These are phyloP conservation scores for Gastrophysa polygoni DNA, from an alignment of 2,888 invertebrate species.

Conservation along the genomic window DNA sequence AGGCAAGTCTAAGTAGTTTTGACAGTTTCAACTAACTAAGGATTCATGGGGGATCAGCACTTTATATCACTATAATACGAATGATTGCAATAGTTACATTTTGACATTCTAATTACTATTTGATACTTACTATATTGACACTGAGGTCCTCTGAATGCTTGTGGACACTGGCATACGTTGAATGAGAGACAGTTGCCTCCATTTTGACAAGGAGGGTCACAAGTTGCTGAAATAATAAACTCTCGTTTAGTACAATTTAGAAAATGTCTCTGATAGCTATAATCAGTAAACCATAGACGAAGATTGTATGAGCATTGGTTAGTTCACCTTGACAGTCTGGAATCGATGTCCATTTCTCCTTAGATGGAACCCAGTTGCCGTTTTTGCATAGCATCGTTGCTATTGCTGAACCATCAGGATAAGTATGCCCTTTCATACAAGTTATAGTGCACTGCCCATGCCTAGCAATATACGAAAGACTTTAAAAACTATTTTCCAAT, in stretches of 20 bases:
- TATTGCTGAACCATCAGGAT: slow-evolving; percentile 72
- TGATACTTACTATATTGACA: slow-evolving; percentile 69
- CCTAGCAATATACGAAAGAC: too few relatives aligned
- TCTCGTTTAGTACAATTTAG: too few relatives aligned
- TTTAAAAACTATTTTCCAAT: too few relatives aligned
- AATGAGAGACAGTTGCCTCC: slow-evolving; percentile 81
- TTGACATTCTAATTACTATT: background rate
- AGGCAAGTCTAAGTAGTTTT: too few relatives aligned
- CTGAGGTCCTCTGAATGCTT: slow-evolving; percentile 71
- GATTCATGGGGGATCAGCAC: too few relatives aligned
- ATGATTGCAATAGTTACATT: background rate
- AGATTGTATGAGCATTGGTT: background rate
- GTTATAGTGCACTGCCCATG: slow-evolving; percentile 69
- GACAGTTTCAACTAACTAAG: too few relatives aligned
- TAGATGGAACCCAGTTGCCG: slow-evolving; percentile 73
- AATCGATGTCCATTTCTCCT: slow-evolving; percentile 66
- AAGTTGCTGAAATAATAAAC: slow-evolving; percentile 61
- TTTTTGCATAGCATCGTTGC: slow-evolving; percentile 72
- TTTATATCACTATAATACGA: too few relatives aligned
- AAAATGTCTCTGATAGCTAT: too few relatives aligned
- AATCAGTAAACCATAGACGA: slow-evolving; percentile 5
- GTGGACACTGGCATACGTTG: slow-evolving; percentile 80
- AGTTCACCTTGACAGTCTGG: slow-evolving; percentile 73
- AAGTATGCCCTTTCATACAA: slow-evolving; percentile 71
- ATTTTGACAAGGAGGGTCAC: slow-evolving; percentile 76